These are phyloP conservation scores for Calephelis perditalis DNA, from an alignment of 2,888 invertebrate species.

Conservation along the genomic window DNA sequence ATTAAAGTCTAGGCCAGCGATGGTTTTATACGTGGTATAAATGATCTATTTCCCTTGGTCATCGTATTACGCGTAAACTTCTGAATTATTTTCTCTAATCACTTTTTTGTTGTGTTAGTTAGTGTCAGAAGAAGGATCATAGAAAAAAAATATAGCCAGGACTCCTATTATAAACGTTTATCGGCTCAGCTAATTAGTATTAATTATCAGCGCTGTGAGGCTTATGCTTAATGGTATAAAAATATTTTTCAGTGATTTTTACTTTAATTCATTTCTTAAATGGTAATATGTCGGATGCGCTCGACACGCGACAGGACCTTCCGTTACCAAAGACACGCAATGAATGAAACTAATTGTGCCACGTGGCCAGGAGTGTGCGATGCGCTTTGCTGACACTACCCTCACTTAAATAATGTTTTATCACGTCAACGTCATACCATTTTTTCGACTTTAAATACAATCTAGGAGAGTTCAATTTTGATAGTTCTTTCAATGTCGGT, in stretches of 20 bases:
- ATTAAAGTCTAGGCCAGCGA: too few relatives aligned
- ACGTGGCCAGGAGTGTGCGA: conserved; percentile 53
- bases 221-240: too few relatives aligned
- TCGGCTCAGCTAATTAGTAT: too few relatives aligned
- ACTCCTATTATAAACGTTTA: too few relatives aligned
- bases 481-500: neutral
- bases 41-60: too few relatives aligned
- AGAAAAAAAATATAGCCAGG: too few relatives aligned
- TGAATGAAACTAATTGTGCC: conserved; percentile 69
- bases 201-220: too few relatives aligned
- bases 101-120: too few relatives aligned
- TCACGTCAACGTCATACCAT: neutral
- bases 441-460: conserved; percentile 20
- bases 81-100: too few relatives aligned
- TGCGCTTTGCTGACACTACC: conserved; percentile 38
- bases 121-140: too few relatives aligned
- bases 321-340: conserved; percentile 38
- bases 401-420: conserved; percentile 21
- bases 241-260: conserved; percentile 45
- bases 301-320: conserved; percentile 41
- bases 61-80: too few relatives aligned
- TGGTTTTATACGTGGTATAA: too few relatives aligned
- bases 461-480: conserved; percentile 16
- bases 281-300: conserved; percentile 41
- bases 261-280: conserved; percentile 59